These are phyloP conservation scores for Dromococcyx pavoninus DNA, from an alignment of 2,797 vertebrate genomes.

Conservation along the genomic window DNA sequence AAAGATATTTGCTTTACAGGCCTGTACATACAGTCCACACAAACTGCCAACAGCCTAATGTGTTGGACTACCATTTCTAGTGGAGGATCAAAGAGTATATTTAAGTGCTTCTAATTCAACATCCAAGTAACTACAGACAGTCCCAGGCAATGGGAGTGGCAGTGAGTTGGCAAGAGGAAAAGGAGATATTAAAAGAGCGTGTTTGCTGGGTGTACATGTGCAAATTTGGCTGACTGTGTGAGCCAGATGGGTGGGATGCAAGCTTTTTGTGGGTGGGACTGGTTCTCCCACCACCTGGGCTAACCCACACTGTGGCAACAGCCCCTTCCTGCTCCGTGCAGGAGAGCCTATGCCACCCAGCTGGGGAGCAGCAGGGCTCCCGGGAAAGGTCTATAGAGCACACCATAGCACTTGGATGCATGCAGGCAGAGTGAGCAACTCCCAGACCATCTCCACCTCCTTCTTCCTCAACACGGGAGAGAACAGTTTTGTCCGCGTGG, in stretches of 20 bases:
- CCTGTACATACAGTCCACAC: background rate
- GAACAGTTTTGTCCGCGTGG: background rate
- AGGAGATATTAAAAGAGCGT: background rate
- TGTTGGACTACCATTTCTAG: constrained; percentile 8
- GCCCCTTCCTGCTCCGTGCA: background rate
- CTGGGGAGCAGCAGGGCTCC: background rate
- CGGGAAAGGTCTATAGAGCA: background rate
- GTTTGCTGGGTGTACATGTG: background rate
- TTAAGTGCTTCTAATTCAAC: background rate
- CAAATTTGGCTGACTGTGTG: background rate
- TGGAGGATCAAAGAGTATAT: constrained; percentile 3
- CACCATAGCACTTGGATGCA: rapidly evolving
- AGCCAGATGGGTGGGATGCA: background rate
- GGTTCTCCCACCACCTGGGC: background rate
- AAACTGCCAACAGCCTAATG: constrained; percentile 23
- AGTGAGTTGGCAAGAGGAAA: background rate
- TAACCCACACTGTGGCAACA: background rate
- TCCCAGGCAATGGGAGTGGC: background rate
- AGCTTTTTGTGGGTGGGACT: background rate
- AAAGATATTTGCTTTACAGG: constrained; percentile 29
- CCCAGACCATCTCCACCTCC: background rate
- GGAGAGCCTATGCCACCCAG: background rate
- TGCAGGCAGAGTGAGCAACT: background rate
- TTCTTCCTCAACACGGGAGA: rapidly evolving
- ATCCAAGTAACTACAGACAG: background rate